A percentile compares a stretch with the other conserved stretches of the same genome.
Conservation (phyloP, 1,140 invertebrate genomes). For the Dendroctonus ponderosae region DNA sequence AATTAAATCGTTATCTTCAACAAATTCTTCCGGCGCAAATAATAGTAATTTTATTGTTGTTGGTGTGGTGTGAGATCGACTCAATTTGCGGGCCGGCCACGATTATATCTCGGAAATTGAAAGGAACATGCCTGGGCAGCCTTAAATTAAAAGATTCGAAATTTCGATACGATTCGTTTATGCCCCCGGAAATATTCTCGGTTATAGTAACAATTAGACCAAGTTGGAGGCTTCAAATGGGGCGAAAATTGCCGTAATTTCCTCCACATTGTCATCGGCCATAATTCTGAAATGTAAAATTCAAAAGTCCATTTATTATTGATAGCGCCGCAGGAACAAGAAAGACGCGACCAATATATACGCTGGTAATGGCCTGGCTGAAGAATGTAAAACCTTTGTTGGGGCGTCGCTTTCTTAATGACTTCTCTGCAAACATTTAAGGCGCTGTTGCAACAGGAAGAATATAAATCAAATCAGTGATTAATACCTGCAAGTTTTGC, state of each 20-base stretch:
- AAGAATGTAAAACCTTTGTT: constrained; percentile 21
- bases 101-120: constrained; percentile 12
- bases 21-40: constrained; percentile 27
- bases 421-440: constrained; percentile 19
- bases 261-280: no score
- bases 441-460: constrained; percentile 9
- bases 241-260: no score
- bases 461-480: constrained; percentile 14
- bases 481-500: constrained; percentile 8
- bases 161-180: not conserved
- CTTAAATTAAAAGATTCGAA: constrained; percentile 10
- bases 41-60: constrained; percentile 27
- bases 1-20: constrained; percentile 22
- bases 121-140: constrained; percentile 3
- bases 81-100: constrained; percentile 9
- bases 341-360: constrained; percentile 16
- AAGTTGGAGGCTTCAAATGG: no score
- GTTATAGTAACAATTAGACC: no score
- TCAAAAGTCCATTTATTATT: constrained; percentile 17
- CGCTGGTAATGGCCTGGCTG: constrained; percentile 11
- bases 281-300: no score
- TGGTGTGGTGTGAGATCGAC: constrained; percentile 9
- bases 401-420: constrained; percentile 18
- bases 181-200: no score
- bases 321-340: not conserved